phyloP scores from a whole-genome alignment of 2,113 vertebrate genomes.

The Leptobrachium leishanense region DNA sequence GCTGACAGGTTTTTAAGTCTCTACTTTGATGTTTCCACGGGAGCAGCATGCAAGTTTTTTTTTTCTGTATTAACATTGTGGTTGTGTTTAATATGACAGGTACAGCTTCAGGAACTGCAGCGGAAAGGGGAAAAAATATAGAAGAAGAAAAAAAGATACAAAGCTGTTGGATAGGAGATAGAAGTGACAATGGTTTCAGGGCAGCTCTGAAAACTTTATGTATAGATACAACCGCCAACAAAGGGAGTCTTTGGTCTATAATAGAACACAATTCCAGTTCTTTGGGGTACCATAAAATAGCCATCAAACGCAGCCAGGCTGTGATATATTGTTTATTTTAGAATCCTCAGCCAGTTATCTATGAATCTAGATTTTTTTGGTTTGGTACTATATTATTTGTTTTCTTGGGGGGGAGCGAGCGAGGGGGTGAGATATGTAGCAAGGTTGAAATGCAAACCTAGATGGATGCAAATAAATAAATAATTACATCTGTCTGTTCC shows the following conservation, averaged over 20 bases:
- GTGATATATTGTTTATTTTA: slow-evolving; percentile 58
- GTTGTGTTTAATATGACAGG: slow-evolving; percentile 63
- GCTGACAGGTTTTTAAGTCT: slow-evolving; percentile 62
- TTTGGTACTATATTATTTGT: no score
- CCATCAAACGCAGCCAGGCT: slow-evolving; percentile 41
- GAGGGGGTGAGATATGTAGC: no score
- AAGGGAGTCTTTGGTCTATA: slow-evolving; percentile 54
- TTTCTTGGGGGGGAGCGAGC: no score
- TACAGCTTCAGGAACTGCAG: slow-evolving; percentile 56
- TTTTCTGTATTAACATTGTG: slow-evolving; percentile 60
- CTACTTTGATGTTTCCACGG: slow-evolving; percentile 55
- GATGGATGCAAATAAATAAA: slow-evolving; percentile 25
- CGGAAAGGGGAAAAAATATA: neutral
- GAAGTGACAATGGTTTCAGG: slow-evolving; percentile 55
- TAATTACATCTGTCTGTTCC: slow-evolving; percentile 9
- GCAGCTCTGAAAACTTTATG: slow-evolving; percentile 56
- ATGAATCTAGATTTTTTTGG: slow-evolving; percentile 50
- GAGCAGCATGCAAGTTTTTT: slow-evolving; percentile 55
- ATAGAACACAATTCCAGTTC: slow-evolving; percentile 52
- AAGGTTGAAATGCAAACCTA: no score
- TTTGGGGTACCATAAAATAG: slow-evolving; percentile 20
- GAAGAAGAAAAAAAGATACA: slow-evolving; percentile 53
- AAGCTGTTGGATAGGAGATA: slow-evolving; percentile 57
- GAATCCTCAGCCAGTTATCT: slow-evolving; percentile 51
- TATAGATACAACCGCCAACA: slow-evolving; percentile 49